Percentiles rank a stretch among this genome's conserved stretches.
phyloP scores from a whole-genome alignment of 2,797 vertebrate species.

The Cheirogaleus major region DNA sequence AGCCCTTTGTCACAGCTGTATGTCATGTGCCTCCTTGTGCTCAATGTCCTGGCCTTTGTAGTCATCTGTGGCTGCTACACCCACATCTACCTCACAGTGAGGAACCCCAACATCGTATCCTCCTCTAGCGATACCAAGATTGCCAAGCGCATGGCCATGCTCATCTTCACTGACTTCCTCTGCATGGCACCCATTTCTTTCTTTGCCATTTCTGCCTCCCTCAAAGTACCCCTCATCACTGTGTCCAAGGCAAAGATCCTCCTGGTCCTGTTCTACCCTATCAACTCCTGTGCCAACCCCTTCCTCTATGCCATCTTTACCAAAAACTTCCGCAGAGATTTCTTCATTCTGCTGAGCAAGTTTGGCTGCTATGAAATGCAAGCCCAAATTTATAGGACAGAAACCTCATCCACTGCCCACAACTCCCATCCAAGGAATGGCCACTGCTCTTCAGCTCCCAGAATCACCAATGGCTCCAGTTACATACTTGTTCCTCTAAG shows the following conservation, averaged over 20 bases:
- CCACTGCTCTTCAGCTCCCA: conserved; percentile 86
- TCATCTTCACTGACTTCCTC: conserved; percentile 98
- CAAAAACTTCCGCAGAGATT: conserved; percentile 95
- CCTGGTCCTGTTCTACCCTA: conserved; percentile 97
- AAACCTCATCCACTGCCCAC: conserved; percentile 92
- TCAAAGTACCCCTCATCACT: conserved; percentile 96
- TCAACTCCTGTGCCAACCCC: conserved; percentile 98
- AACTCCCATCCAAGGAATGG: conserved; percentile 87
- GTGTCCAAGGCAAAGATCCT: conserved; percentile 97
- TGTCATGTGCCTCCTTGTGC: conserved; percentile 91
- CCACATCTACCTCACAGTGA: conserved; percentile 95
- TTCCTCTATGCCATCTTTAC: conserved; percentile 99
- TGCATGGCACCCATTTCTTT: conserved; percentile 99
- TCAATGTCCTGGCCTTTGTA: conserved; percentile 95
- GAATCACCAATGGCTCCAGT: conserved; percentile 85
- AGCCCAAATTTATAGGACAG: conserved; percentile 95
- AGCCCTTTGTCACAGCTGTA: conserved; percentile 90
- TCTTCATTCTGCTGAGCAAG: conserved; percentile 94
- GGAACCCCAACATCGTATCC: conserved; percentile 90
- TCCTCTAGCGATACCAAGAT: conserved; percentile 92
- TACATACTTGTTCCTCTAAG: conserved; percentile 89
- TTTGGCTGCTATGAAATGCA: conserved; percentile 93
- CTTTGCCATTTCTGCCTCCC: conserved; percentile 95
- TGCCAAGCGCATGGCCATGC: conserved; percentile 96
- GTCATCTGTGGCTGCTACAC: conserved; percentile 94